Evolutionary conservation across 2,113 vertebrate species (phyloP).

Genomic region (Montifringilla adamsi): DNA sequence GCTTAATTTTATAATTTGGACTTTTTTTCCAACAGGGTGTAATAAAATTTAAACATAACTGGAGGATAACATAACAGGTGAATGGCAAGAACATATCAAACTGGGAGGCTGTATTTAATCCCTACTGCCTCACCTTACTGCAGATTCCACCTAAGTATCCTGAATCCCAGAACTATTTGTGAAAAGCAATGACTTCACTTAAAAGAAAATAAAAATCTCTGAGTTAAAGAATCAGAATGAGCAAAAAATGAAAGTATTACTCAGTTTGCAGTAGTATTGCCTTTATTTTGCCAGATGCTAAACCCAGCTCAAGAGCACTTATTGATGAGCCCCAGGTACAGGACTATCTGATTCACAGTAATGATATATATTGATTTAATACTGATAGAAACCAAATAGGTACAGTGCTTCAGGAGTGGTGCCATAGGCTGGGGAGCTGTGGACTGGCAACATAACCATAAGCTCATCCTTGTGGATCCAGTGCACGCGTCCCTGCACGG

Average conservation of each 20-base stretch:
- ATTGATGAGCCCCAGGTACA: not conserved
- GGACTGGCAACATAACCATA: fast-evolving
- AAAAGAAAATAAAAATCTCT: not conserved
- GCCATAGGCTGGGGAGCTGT: fast-evolving
- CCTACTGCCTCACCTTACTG: not conserved
- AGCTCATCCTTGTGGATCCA: fast-evolving
- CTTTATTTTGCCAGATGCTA: not conserved
- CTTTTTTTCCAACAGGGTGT: not conserved
- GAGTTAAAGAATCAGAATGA: not conserved
- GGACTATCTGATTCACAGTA: no score
- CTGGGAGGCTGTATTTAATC: not conserved
- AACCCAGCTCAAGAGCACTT: not conserved
- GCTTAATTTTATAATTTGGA: not conserved
- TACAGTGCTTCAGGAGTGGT: fast-evolving
- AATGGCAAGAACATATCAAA: not conserved
- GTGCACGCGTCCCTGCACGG: fast-evolving
- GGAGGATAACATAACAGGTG: not conserved
- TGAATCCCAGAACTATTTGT: not conserved
- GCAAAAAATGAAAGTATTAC: not conserved
- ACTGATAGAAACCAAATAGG: fast-evolving
- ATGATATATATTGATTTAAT: not conserved
- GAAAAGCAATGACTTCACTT: not conserved
- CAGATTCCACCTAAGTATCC: not conserved
- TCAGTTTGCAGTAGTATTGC: not conserved
- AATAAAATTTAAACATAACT: not conserved